Evolutionary conservation across 2,888 invertebrate species (phyloP).

Genomic region (Drosophila acutilabella): DNA sequence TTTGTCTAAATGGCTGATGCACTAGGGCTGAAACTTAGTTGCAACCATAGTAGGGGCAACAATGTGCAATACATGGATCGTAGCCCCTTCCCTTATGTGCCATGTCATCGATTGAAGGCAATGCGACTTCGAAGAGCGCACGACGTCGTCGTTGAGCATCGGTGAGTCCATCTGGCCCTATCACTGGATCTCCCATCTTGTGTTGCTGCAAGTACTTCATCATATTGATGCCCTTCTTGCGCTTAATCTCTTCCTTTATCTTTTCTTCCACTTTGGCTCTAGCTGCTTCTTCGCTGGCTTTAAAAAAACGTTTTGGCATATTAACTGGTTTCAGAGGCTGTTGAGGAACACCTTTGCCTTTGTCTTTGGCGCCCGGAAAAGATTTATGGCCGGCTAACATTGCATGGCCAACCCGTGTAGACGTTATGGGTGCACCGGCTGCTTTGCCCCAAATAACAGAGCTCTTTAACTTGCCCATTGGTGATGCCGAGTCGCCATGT

Average conservation of each 20-base stretch:
- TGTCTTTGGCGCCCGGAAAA: conserved; percentile 28
- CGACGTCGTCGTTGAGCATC: conserved; percentile 49
- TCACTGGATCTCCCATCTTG: neutral
- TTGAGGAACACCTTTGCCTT: neutral
- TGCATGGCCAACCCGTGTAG: neutral
- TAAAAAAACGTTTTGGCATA: conserved; percentile 33
- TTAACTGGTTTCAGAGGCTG: conserved; percentile 37
- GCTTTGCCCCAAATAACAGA: conserved; percentile 15
- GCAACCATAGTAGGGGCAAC: too few relatives aligned
- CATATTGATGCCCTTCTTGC: conserved; percentile 7
- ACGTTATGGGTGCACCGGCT: conserved; percentile 21
- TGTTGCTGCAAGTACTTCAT: conserved; percentile 10
- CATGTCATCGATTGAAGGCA: conserved; percentile 61
- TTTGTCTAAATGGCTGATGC: neutral
- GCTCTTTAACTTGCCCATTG: conserved; percentile 29
- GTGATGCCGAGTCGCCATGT: conserved; percentile 42
- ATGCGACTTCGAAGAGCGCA: conserved; percentile 42
- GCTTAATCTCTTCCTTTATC: neutral
- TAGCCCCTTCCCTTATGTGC: conserved; percentile 62
- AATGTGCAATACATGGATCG: conserved; percentile 38
- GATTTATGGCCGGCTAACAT: conserved; percentile 18
- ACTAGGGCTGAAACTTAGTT: too few relatives aligned
- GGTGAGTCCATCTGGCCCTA: conserved; percentile 59
- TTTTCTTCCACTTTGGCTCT: conserved; percentile 30
- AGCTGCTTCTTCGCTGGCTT: conserved; percentile 10